A percentile compares a stretch with the other conserved stretches of the same genome.
phyloP scores from a whole-genome alignment of 2,797 vertebrate species.

The Perodicticus potto region DNA sequence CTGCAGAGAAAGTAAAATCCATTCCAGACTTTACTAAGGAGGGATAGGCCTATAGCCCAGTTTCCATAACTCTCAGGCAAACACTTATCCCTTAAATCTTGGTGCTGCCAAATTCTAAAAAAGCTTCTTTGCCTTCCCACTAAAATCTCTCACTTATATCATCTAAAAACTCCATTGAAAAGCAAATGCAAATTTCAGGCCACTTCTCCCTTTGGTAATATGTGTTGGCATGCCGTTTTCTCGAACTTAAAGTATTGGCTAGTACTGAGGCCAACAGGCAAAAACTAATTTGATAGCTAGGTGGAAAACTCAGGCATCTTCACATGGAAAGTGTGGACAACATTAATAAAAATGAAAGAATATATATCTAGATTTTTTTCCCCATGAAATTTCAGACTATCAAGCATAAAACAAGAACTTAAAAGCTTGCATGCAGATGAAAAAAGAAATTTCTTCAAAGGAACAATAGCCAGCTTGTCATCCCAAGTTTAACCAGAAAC shows the following conservation, averaged over 20 bases:
- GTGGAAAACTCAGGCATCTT: background rate
- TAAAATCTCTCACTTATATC: background rate
- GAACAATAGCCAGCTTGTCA: background rate
- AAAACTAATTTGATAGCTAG: background rate
- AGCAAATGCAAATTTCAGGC: slow-evolving; percentile 3
- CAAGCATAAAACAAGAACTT: slow-evolving; percentile 6
- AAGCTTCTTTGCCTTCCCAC: background rate
- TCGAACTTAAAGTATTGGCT: background rate
- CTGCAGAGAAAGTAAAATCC: background rate
- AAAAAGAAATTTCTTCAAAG: slow-evolving; percentile 27
- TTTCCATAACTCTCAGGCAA: background rate
- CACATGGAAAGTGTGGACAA: background rate
- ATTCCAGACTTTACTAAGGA: background rate
- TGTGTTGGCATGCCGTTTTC: background rate
- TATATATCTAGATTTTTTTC: background rate
- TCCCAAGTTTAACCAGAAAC: slow-evolving; percentile 25
- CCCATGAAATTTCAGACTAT: slow-evolving; percentile 10
- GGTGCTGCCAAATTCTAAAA: background rate
- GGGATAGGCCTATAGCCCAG: background rate
- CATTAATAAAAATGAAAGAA: background rate
- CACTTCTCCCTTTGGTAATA: background rate
- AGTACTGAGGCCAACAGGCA: background rate
- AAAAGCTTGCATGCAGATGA: background rate
- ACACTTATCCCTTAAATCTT: background rate
- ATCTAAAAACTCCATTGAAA: background rate